These are phyloP conservation scores for Pavo muticus DNA, from an alignment of 2,113 vertebrate species.

Conservation along the genomic window DNA sequence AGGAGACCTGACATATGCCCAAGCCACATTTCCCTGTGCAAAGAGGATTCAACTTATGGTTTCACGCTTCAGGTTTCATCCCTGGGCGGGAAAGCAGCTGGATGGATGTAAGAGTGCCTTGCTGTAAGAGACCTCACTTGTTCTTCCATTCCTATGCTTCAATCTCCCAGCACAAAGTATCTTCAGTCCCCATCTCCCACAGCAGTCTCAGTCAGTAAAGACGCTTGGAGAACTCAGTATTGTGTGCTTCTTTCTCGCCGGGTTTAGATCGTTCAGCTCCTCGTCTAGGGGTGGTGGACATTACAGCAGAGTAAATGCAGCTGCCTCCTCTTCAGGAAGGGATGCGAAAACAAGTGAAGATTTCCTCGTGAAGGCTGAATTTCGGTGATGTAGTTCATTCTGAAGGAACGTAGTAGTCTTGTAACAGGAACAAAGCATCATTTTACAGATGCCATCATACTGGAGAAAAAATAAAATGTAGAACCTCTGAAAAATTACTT, in stretches of 20 bases:
- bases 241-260: background rate
- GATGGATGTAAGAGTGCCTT: background rate
- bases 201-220: background rate
- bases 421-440: background rate
- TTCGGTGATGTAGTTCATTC: background rate
- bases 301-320: background rate
- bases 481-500: background rate
- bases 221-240: background rate
- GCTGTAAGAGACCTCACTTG: background rate
- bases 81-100: background rate
- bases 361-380: background rate
- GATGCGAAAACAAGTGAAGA: background rate
- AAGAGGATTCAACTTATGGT: background rate
- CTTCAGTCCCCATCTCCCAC: background rate
- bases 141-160: background rate
- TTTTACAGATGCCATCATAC: background rate
- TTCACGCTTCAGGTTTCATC: background rate
- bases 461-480: background rate
- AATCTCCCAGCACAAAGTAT: accelerated
- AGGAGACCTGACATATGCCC: background rate
- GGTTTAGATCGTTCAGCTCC: background rate
- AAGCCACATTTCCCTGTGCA: accelerated
- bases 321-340: accelerated
- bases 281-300: accelerated
- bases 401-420: background rate